A percentile compares a stretch with the other conserved stretches of the same genome.
These are phyloP conservation scores for Pipa parva DNA, from an alignment of 2,113 vertebrate species.

Conservation along the genomic window DNA sequence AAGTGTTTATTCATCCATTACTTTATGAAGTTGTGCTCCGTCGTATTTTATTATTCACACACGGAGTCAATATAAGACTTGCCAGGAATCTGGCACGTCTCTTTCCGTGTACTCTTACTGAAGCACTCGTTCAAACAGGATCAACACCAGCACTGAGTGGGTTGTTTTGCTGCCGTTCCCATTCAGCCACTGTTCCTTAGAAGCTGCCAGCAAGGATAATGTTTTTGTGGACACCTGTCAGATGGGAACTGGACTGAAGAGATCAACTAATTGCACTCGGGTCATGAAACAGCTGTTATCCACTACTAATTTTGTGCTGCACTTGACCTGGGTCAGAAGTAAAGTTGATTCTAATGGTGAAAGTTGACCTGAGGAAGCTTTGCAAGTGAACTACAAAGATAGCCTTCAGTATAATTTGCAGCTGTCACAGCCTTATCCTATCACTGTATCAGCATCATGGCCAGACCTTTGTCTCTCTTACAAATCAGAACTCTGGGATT, in stretches of 20 bases:
- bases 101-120: constrained; percentile 3
- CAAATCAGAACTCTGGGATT: too few species aligned
- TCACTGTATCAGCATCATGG: too few species aligned
- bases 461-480: too few species aligned
- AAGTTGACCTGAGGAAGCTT: too few species aligned
- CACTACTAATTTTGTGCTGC: constrained; percentile 24
- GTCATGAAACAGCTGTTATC: constrained; percentile 35
- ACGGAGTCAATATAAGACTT: not conserved
- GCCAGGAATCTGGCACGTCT: not conserved
- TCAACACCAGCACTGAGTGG: constrained; percentile 12
- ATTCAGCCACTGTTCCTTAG: not conserved
- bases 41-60: not conserved
- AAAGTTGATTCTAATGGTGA: constrained; percentile 28
- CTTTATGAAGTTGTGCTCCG: not conserved
- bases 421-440: too few species aligned
- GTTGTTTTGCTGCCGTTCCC: constrained; percentile 3
- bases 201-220: constrained; percentile 29
- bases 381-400: too few species aligned
- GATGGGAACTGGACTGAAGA: constrained; percentile 14
- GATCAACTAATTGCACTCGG: constrained; percentile 27
- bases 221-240: constrained; percentile 32
- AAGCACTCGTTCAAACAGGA: constrained; percentile 8
- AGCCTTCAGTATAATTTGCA: too few species aligned
- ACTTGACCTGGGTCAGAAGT: constrained; percentile 12
- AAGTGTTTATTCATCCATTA: too few species aligned